phyloP scores from a whole-genome alignment of 2,888 invertebrate genomes.

The Furcula furcula region DNA sequence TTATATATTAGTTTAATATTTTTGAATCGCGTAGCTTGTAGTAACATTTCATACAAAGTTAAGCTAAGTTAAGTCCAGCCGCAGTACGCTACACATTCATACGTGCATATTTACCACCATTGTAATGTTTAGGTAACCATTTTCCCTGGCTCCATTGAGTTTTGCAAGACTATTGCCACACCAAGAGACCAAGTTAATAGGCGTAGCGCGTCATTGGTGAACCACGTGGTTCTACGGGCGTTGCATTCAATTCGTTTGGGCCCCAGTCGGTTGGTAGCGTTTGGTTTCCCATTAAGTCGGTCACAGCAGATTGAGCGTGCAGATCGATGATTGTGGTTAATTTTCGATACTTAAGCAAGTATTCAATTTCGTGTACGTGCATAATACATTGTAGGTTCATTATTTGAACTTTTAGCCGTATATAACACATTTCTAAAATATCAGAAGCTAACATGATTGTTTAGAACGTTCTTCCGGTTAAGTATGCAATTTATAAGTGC shows the following conservation, averaged over 20 bases:
- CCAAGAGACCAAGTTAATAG: constrained; percentile 50
- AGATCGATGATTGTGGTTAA: constrained; percentile 41
- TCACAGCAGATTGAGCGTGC: constrained; percentile 38
- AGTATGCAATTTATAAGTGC: no score
- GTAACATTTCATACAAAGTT: neutral
- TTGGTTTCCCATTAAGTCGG: constrained; percentile 22
- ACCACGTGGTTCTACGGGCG: constrained; percentile 20
- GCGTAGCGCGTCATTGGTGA: constrained; percentile 32
- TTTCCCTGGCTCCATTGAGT: constrained; percentile 52
- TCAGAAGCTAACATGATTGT: no score
- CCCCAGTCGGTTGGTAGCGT: constrained; percentile 37
- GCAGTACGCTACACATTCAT: constrained; percentile 18
- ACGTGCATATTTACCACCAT: constrained; percentile 31
- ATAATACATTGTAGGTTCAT: no score
- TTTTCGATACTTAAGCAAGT: constrained; percentile 38
- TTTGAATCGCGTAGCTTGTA: neutral
- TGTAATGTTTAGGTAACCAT: constrained; percentile 65
- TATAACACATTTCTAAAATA: no score
- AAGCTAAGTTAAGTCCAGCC: constrained; percentile 1
- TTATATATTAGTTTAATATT: no score
- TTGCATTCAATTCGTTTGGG: constrained; percentile 41
- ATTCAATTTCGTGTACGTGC: constrained; percentile 25
- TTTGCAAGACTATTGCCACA: constrained; percentile 72
- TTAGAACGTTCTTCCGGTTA: no score
- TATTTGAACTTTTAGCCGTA: no score